Evolutionary conservation across 1,140 invertebrate genomes (phyloP), one percentile per base, ranked within the genome.

Genomic region (Lordiphosa collinella): DNA sequence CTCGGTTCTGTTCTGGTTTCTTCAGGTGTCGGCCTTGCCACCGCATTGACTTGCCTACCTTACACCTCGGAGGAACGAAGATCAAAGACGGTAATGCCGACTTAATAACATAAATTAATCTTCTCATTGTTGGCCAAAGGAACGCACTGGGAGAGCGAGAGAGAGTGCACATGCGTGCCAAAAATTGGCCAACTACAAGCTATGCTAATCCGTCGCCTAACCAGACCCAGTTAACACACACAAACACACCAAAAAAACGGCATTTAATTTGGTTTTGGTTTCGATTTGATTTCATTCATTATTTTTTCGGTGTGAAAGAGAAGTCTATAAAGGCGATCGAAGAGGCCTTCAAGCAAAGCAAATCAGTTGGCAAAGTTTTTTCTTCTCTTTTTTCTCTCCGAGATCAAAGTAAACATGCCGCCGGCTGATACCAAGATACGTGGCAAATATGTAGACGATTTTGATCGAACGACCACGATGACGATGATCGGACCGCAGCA

Each of bases 81-180:
- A 87, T 87, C 84, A 87, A 87, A 87, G 84, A 43, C 54, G 31
- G 50, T 58, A 56, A 25, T 69, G 78, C 84, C 84, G 84, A 79
- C 85, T 67, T 87, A 87, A 87, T 87, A 87, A 87, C 85, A 87
- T 87, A 84, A 87, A 87, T 87, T 87, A 87, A 87, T 87, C 84
- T 87, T 79, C 64, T 79, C 84, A 82, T 79, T 82, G 82, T 80
- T 80, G 84, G 61, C 11, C 52, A 49, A 16, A 22, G 18, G 6
- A 18, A 22, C 18, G 6, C 18, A 55, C 12, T 9, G 37, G n/a
- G 29, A 46, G 18, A 3, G 31, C 3, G 22, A 52, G 13, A 18
- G 29, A 18, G 54, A 14, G 48, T n/a, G 70, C 59, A 57, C 53
- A 78, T 84, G 72, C 76, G 78, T 76, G 78, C 78, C 66, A 78